Conservation (phyloP, 2,113 vertebrate genomes). For the Smithornis capensis region DNA sequence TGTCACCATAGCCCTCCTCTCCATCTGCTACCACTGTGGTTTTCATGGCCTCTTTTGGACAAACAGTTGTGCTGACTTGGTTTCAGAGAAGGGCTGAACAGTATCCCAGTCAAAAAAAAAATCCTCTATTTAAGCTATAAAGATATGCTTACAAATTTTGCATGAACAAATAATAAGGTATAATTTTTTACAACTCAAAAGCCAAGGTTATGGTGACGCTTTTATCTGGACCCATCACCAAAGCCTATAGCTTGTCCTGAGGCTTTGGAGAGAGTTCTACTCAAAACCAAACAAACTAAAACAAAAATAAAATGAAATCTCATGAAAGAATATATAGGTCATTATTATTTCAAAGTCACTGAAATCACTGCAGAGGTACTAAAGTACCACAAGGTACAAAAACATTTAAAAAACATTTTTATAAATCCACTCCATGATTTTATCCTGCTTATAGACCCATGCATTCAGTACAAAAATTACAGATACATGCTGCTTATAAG, state of each 20-base stretch:
- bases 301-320: not conserved
- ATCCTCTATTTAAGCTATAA: not conserved
- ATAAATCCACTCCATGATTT: not conserved
- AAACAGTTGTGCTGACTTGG: not conserved
- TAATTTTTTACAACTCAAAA: not conserved
- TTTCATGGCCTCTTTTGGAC: not conserved
- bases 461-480: not conserved
- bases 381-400: not conserved
- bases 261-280: not conserved
- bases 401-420: not conserved
- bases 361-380: not conserved
- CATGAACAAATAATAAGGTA: not conserved
- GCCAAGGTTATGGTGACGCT: not conserved
- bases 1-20: not conserved
- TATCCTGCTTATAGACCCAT: not conserved
- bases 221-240: not conserved
- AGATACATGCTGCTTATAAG: not conserved
- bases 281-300: not conserved
- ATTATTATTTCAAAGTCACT: not conserved
- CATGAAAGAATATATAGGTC: not conserved
- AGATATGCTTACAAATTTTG: not conserved
- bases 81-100: not conserved
- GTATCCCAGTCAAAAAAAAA: not conserved
- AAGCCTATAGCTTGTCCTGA: not conserved
- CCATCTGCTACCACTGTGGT: not conserved